Conservation (phyloP, 2,888 invertebrate genomes). For the Brachycybe producta region DNA sequence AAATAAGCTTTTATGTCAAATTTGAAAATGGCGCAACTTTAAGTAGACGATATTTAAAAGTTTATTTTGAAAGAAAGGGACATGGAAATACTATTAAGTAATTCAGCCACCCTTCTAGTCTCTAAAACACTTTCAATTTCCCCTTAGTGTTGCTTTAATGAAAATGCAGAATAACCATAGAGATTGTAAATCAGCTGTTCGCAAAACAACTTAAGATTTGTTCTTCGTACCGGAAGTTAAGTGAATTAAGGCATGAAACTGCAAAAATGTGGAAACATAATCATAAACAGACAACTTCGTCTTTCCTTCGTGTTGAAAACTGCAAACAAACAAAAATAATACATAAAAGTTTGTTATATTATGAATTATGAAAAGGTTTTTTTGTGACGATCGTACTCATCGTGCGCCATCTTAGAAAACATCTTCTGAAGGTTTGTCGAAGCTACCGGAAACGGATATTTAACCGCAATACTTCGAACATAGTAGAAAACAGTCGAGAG, state of each 20-base stretch:
- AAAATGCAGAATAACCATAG: no score
- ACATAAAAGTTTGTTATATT: conserved; percentile 25
- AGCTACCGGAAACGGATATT: conserved; percentile 73
- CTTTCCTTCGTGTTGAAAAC: conserved; percentile 38
- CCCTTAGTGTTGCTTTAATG: no score
- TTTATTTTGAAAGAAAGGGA: no score
- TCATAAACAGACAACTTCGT: conserved; percentile 48
- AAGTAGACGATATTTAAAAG: no score
- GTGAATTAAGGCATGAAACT: conserved; percentile 43
- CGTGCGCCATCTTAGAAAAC: conserved; percentile 39
- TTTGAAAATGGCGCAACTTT: no score
- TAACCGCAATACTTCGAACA: conserved; percentile 65
- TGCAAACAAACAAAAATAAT: no score
- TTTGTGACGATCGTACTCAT: conserved; percentile 24
- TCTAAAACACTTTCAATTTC: no score
- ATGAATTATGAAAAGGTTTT: background rate
- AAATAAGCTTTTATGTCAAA: no score
- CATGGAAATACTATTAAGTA: no score
- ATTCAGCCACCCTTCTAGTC: no score
- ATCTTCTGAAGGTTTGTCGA: conserved; percentile 64
- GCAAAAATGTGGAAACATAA: conserved; percentile 46
- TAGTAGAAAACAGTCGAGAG: conserved; percentile 75
- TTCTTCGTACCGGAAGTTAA: conserved; percentile 26
- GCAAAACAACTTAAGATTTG: no score
- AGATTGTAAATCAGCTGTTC: no score